Base-by-base conservation (phyloP, 2,888 invertebrate genomes). In the Heliconius hortense region DNA sequence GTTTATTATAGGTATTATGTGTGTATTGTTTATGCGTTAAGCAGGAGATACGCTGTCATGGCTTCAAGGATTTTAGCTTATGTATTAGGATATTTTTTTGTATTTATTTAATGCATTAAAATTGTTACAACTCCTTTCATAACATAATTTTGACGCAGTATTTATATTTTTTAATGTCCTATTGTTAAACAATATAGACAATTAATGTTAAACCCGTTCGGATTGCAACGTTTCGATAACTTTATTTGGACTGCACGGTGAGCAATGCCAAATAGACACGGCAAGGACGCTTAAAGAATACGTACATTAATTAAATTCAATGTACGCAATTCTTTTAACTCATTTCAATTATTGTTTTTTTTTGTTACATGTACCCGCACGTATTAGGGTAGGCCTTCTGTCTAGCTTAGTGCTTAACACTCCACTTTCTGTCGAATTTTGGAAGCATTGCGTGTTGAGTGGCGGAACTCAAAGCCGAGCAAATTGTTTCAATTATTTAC, bases 201-300 rank as follows among this genome's bases (percentile, higher is more conserved):
- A 74, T 77, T 63, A 72, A 76, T 74, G 71, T 76, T 70, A 31
- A 77, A 67, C 63, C 62, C 28, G 53, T 74, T 76, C 48, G 70
- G 67, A 28, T 4, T 18, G 63, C 64, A 59, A 48, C 31, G 43
- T 72, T 64, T 59, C 71, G 76, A 76, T 77, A 76, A 63, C 73
- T 74, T 68, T 74, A 74, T 77, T 77, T 63, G 71, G 73, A 24
- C 43, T 71, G 62, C 73, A 77, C 72, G 76, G 72, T 76, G 72
- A 48, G 59, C 76, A 76, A 76, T 68, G 73, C 63, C 53, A 68
- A 68, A 68, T 63, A 24, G 28, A 77, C 71, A 72, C 70, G 70
- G 18, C 76, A 77, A 76, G 73, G 77, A 62, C 73, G 53, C 63
- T 60, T n/a, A 70, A 64, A 74, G 0, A 56, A 63, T 62, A 67